Evolutionary conservation across 2,797 vertebrate genomes (phyloP), one percentile per base, ranked within the genome.

Genomic region (Platalea minor): DNA sequence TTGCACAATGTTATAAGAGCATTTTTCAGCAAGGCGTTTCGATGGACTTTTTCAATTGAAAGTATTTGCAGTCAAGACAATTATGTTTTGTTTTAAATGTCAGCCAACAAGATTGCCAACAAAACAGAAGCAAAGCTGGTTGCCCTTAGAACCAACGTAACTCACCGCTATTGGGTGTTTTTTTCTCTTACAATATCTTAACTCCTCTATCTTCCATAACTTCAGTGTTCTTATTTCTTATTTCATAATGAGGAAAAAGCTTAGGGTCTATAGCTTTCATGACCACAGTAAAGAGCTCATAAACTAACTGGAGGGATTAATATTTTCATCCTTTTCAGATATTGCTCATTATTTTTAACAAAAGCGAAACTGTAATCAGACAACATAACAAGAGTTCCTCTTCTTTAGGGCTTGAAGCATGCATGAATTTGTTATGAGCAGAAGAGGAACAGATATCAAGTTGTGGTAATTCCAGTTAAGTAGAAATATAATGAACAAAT

Each of bases 61-160:
- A 73, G 65, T 84, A 67, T 94, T 88, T 91, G 74, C 88, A 89
- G 77, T 65, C 74, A 91, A 92, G 83, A 79, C 70, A 91, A 69
- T 85, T 75, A 61, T 0, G 0, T 54, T 91, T 91, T 87, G 60
- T 67, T 96, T 84, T 79, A 83, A 91, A 75, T 86, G 60, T 77
- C 63, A 91, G 75, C 45, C 82, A 93, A 83, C n/a, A 79, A 91
- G 84, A 74, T 18, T 88, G 80, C 68, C 77, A 92, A 64, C 72
- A 85, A 74, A 94, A 85, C 59, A 91, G 74, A 94, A 89, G 75
- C 82, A 93, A 88, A 94, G 46, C 48, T 89, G n/a, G 41, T 85
- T 91, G 85, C 45, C 41, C 84, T 65, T 89, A 91, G 72, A 93
- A 92, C 63, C 73, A 75, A 60, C 25, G 43, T 57, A 89, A 61